phyloP scores from a whole-genome alignment of 2,888 invertebrate species.

The Pyrrhosoma nymphula region DNA sequence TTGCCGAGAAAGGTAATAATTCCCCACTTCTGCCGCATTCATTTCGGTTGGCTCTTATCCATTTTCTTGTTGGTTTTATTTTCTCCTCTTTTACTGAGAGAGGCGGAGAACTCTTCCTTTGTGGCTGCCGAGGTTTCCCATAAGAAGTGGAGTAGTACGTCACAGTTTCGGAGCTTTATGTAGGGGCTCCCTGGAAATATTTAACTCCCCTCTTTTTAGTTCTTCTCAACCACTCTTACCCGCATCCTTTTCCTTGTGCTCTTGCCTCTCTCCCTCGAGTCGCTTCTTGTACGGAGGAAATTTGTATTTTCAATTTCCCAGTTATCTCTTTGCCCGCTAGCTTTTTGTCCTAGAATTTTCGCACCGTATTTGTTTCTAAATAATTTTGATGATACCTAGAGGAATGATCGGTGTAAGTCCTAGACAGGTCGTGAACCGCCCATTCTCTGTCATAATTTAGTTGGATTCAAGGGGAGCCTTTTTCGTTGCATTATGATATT shows the following conservation, averaged over 20 bases:
- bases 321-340: too few relatives aligned
- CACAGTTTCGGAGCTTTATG: background rate
- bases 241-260: background rate
- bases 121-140: constrained; percentile 37
- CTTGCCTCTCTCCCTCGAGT: background rate
- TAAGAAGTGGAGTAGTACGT: constrained; percentile 21
- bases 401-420: too few relatives aligned
- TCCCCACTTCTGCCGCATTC: background rate
- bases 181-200: background rate
- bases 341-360: too few relatives aligned
- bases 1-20: background rate
- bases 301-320: too few relatives aligned
- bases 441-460: too few relatives aligned
- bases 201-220: background rate
- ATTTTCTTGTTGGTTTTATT: constrained; percentile 1
- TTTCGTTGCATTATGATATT: too few relatives aligned
- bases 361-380: too few relatives aligned
- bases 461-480: too few relatives aligned
- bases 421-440: too few relatives aligned
- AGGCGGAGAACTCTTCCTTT: background rate
- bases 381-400: too few relatives aligned
- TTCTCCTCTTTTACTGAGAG: background rate
- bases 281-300: background rate
- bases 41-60: background rate
- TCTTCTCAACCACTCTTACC: background rate